Percentiles rank a stretch among this genome's conserved stretches.
Conservation (phyloP, 92 coral and sea anemone species). For the Desmophyllum pertusum region DNA sequence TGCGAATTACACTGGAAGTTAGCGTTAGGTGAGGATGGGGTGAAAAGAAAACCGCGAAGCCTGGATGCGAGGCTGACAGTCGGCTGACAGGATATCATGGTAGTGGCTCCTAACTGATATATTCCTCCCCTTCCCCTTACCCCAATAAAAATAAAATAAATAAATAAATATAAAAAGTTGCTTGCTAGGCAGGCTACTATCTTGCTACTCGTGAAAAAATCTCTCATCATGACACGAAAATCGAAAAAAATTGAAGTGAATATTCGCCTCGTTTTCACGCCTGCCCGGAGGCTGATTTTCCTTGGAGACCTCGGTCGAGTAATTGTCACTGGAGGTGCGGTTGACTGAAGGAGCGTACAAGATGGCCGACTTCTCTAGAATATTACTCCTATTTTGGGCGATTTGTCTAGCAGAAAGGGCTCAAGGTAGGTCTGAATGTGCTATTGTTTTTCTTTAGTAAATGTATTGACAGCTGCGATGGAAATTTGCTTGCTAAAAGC, state of each 20-base stretch:
- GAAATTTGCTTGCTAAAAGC: not conserved
- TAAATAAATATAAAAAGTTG: no score
- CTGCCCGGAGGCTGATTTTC: not conserved
- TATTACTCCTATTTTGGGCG: not conserved
- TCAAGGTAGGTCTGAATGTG: not conserved
- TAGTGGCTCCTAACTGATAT: no score
- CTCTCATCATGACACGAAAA: no score
- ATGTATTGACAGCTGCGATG: not conserved
- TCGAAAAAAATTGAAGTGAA: not conserved
- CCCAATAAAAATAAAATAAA: no score
- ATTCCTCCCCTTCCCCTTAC: no score
- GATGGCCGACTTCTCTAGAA: constrained; percentile 12
- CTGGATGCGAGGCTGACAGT: no score
- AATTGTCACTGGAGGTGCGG: constrained; percentile 23
- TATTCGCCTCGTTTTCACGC: constrained; percentile 11
- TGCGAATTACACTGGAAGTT: no score
- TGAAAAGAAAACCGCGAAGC: no score
- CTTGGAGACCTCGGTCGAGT: constrained; percentile 35
- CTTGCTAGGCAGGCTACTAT: no score
- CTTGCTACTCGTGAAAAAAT: no score
- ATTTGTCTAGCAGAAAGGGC: not conserved
- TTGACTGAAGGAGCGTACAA: constrained; percentile 1
- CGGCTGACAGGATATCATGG: no score
- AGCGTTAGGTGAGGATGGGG: no score
- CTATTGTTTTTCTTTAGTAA: not conserved